These are phyloP conservation scores for Phrynosoma platyrhinos DNA, from an alignment of 2,113 vertebrate genomes.

Conservation along the genomic window DNA sequence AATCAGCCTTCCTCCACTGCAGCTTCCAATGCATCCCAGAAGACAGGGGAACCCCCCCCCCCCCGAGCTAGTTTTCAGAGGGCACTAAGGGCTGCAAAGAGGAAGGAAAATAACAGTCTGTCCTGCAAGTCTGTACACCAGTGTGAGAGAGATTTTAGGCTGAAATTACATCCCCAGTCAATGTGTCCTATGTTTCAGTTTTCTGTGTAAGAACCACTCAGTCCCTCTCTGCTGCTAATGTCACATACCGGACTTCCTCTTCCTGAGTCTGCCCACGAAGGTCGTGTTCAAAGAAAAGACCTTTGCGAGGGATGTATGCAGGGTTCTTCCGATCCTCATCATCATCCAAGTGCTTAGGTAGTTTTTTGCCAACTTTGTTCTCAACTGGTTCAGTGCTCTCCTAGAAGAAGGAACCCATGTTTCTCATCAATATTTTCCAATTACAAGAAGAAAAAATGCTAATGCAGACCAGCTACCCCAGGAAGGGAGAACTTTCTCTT, in stretches of 20 bases:
- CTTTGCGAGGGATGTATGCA: conserved; percentile 95
- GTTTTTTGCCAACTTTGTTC: conserved; percentile 85
- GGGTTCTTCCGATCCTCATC: conserved; percentile 98
- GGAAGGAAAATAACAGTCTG: too few species aligned
- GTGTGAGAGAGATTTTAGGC: too few species aligned
- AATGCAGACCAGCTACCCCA: too few species aligned
- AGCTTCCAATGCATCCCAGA: too few species aligned
- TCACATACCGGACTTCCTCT: conserved; percentile 88
- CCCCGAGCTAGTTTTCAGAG: too few species aligned
- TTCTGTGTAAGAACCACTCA: neutral
- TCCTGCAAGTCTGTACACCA: too few species aligned
- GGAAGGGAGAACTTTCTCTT: too few species aligned
- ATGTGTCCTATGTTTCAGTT: neutral
- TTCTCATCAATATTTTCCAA: too few species aligned
- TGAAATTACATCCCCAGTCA: neutral
- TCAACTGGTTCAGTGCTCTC: conserved; percentile 95
- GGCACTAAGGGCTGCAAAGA: too few species aligned
- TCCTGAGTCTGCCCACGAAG: conserved; percentile 93
- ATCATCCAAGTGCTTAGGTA: conserved; percentile 91
- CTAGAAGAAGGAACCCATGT: conserved; percentile 70
- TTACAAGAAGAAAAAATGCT: too few species aligned
- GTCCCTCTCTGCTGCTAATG: neutral
- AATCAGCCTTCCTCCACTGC: too few species aligned
- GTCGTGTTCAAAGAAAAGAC: conserved; percentile 97
- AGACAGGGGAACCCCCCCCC: too few species aligned